Evolutionary conservation across 2,113 vertebrate genomes (phyloP), one percentile per base, ranked within the genome.

Genomic region (Fregata magnificens): DNA sequence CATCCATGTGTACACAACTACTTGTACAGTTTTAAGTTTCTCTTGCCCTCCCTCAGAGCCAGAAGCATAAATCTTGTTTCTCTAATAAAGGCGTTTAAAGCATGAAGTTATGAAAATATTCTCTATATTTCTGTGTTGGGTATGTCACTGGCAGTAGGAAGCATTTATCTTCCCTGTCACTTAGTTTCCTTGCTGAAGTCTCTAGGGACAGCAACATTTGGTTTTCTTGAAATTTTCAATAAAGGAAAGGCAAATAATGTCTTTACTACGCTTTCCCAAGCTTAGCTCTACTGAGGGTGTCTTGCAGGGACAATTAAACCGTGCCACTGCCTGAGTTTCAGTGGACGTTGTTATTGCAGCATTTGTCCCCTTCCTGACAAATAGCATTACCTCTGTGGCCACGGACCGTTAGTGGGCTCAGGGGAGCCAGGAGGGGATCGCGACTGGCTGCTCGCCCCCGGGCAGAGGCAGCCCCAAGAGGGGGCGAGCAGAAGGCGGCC

Each of bases 81-180:
- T 97, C 90, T 97, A 97, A 98, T 97, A 98, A 96, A 96, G 49
- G 93, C 95, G 90, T 95, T 96, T 97, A 97, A 97, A 96, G 96
- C 95, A 96, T 96, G 95, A 98, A 98, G 97, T 98, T 98, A 98
- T 98, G 97, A 98, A 98, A 97, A 98, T 98, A 93, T 95, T 96
- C 93, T 96, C 93, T 93, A 22, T 97, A 96, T 98, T 97, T 97
- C 97, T 97, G 95, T 84, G 95, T 97, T 95, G 95, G 93, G 91
- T 96, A 97, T 98, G 97, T 97, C 95, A 94, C 82, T 95, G 96
- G 94, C 96, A 96, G 96, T 90, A 95, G 90, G 97, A 98, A 89
- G 74, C 98, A 99, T 99, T 98, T 98, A 98, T 99, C 98, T 98
- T 98, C 91, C 93, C 96, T 98, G 98, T 98, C 97, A 96, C 84